Base-by-base conservation (phyloP, 2,797 vertebrate genomes). In the Diglossa cyanea region DNA sequence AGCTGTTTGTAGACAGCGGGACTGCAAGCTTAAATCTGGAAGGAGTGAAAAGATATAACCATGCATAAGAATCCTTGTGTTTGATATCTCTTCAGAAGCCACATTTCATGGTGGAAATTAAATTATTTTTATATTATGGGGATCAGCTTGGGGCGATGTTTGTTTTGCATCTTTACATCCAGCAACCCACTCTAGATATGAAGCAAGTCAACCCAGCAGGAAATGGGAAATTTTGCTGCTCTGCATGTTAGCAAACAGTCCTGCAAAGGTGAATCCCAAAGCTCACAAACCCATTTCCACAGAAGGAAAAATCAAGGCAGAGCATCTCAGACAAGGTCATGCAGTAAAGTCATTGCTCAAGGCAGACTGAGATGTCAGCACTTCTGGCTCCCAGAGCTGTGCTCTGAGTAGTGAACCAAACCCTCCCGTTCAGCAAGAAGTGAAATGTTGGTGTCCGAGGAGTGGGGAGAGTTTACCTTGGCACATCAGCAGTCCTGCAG, bases 381-480 rank as follows among this genome's bases (percentile, higher is more conserved):
- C 62, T 96, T 93, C 42, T 30, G 73, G 62, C 73, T 96, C 92
- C 82, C 94, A 88, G 70, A 88, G 68, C 75, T 3, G 0, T 48
- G 75, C 93, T 92, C 88, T 72, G 93, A 86, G 89, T 48, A 55
- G 55, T 78, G 93, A 93, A 92, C 62, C 91, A 95, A 94, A 62
- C 66, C 74, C 26, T 95, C 33, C 70, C 37, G 5, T 86, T 95
- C 82, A 93, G 89, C 87, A 81, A 75, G 92, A 81, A 73, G 85
- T 21, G 75, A 62, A 86, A 74, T 17, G 60, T 37, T 92, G 25
- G 45, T 45, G 61, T 45, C 86, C 81, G 68, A 81, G 90, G 87
- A 66, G 71, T 2, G 1, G 67, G 47, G 42, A 25, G 67, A 80
- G 45, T 86, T 95, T 91, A n/a, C 47, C 65, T 68, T 12, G 63